These are phyloP conservation scores for Pectinophora gossypiella DNA, from an alignment of 1,140 invertebrate species.

Conservation along the genomic window DNA sequence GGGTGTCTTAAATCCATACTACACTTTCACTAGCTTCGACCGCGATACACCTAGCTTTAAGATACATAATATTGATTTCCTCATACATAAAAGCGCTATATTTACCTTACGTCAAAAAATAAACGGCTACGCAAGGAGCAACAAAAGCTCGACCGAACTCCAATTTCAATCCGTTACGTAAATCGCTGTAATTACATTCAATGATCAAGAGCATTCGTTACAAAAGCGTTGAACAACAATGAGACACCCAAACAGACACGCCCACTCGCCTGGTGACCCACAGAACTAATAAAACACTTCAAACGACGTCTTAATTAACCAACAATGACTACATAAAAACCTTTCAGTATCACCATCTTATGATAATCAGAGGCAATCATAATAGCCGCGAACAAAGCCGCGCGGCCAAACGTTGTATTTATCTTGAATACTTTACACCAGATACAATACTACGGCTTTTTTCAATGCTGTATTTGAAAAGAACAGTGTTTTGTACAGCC, in stretches of 20 bases:
- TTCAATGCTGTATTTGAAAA: constrained; percentile 55
- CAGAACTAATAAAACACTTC: constrained; percentile 47
- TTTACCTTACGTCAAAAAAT: too few species aligned
- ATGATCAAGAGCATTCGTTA: constrained; percentile 11
- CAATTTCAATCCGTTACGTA: constrained; percentile 17
- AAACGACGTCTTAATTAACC: constrained; percentile 55
- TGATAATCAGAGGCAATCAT: constrained; percentile 44
- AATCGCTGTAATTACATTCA: constrained; percentile 16
- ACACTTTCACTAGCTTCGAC: too few species aligned
- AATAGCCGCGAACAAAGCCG: constrained; percentile 33
- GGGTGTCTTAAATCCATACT: too few species aligned
- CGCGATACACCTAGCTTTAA: too few species aligned
- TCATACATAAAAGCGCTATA: too few species aligned
- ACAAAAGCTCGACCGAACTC: too few species aligned
- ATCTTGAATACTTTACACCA: constrained; percentile 44
- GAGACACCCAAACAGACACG: constrained; percentile 38
- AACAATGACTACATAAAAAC: constrained; percentile 56
- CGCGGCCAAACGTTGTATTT: constrained; percentile 44
- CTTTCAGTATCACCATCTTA: constrained; percentile 44
- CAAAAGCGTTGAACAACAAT: constrained; percentile 30
- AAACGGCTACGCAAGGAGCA: too few species aligned
- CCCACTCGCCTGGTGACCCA: constrained; percentile 51
- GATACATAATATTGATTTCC: too few species aligned
- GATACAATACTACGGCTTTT: constrained; percentile 47
- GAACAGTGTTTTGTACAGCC: constrained; percentile 44